Percentiles rank a stretch among this genome's conserved stretches.
These are phyloP conservation scores for Clytia hemisphaerica DNA, from an alignment of 30 jellyfish, hydroid and myxozoan genomes.

Conservation along the genomic window DNA sequence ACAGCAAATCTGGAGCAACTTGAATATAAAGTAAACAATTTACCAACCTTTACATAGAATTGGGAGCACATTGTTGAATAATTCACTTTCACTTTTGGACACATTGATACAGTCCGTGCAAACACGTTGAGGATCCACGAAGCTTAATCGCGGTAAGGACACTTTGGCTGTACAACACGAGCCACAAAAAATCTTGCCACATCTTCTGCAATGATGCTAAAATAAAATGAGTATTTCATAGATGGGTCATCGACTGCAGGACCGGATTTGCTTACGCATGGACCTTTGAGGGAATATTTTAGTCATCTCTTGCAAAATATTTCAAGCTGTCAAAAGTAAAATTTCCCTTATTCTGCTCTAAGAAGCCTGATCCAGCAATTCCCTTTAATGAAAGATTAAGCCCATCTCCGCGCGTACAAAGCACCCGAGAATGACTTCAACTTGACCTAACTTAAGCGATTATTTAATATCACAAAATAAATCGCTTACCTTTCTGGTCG, in stretches of 20 bases:
- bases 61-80: constrained; percentile 47
- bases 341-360: too few relatives aligned
- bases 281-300: neutral
- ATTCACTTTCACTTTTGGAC: constrained; percentile 60
- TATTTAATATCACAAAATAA: neutral
- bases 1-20: too few relatives aligned
- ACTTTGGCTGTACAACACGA: constrained; percentile 55
- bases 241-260: neutral
- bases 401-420: too few relatives aligned
- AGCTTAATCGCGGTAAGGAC: constrained; percentile 55
- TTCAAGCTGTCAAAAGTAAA: too few relatives aligned
- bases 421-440: too few relatives aligned
- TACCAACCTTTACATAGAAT: constrained; percentile 43
- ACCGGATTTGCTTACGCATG: neutral
- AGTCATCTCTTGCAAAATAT: neutral
- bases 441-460: neutral
- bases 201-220: constrained; percentile 90
- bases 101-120: constrained; percentile 59
- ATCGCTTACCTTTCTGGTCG: constrained; percentile 51
- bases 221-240: neutral
- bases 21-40: neutral
- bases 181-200: constrained; percentile 84
- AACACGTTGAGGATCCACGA: constrained; percentile 85
- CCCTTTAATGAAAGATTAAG: too few relatives aligned
- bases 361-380: too few relatives aligned